A percentile compares a stretch with the other conserved stretches of the same genome.
Evolutionary conservation across 2,888 invertebrate genomes (phyloP).

Genomic region (Rotaria socialis): DNA sequence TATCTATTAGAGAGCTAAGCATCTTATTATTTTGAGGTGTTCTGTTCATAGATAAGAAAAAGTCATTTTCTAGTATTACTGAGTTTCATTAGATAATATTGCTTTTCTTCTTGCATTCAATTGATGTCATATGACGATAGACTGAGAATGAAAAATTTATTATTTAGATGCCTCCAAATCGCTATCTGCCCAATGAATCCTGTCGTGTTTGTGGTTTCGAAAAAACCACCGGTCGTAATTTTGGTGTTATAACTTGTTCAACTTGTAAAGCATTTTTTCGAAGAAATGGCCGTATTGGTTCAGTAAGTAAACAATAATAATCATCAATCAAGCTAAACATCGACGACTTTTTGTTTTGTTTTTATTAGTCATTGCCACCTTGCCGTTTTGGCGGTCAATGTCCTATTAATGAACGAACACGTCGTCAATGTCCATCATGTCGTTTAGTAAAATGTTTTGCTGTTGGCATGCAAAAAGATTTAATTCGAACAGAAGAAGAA

Average conservation of each 20-base stretch:
- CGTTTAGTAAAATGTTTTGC: slow-evolving; percentile 56
- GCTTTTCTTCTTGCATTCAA: too few relatives aligned
- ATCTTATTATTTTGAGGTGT: too few relatives aligned
- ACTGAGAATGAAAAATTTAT: too few relatives aligned
- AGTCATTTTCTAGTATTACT: too few relatives aligned
- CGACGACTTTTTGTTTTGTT: background rate
- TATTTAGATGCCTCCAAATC: background rate
- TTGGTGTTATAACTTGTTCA: slow-evolving; percentile 11
- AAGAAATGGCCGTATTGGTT: background rate
- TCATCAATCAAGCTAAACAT: background rate
- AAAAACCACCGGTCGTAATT: background rate
- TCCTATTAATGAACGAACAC: background rate
- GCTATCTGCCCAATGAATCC: background rate
- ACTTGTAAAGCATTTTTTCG: slow-evolving; percentile 9
- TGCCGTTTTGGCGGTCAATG: background rate
- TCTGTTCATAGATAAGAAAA: too few relatives aligned
- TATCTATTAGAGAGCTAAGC: too few relatives aligned
- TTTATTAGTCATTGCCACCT: background rate
- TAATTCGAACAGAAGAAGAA: background rate
- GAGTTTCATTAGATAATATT: too few relatives aligned
- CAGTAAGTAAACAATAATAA: background rate
- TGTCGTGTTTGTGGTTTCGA: background rate
- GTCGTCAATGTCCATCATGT: slow-evolving; percentile 54
- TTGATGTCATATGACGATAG: background rate
- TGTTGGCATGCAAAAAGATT: slow-evolving; percentile 56